Evolutionary conservation across 92 coral and sea anemone species (phyloP).

Genomic region (Scolanthus callimorphus): DNA sequence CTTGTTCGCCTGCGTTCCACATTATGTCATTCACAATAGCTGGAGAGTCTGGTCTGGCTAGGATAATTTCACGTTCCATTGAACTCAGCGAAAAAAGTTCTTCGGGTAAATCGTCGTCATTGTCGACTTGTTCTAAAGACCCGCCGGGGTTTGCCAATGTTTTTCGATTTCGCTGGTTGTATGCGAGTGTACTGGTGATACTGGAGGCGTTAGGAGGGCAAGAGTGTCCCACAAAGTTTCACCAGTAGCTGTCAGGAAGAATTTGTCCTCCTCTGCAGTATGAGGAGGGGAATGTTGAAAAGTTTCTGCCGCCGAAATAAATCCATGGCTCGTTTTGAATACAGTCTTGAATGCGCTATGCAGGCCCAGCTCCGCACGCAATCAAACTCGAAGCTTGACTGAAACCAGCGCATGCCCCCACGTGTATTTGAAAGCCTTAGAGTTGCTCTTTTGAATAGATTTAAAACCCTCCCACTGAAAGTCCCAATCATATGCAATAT

Average conservation of each 20-base stretch:
- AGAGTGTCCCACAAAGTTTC: conserved; percentile 34
- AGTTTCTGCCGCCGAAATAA: too few species aligned
- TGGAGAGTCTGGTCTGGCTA: conserved; percentile 41
- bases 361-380: too few species aligned
- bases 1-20: conserved; percentile 68
- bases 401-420: too few species aligned
- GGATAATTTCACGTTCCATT: conserved; percentile 25
- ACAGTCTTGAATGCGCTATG: too few species aligned
- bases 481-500: too few species aligned
- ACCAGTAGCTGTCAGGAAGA: conserved; percentile 17
- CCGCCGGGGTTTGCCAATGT: conserved; percentile 23
- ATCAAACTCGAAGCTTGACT: too few species aligned
- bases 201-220: conserved; percentile 65
- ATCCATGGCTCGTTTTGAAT: too few species aligned
- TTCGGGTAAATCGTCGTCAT: conserved; percentile 39
- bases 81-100: conserved; percentile 31
- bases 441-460: too few species aligned
- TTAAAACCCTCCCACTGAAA: too few species aligned
- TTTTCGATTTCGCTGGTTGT: conserved; percentile 29
- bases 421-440: too few species aligned
- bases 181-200: conserved; percentile 52
- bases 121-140: conserved; percentile 25
- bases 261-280: conserved; percentile 6
- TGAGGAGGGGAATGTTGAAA: conserved; percentile 40
- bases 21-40: conserved; percentile 78